Conservation (phyloP, 2,113 vertebrate species). For the Meleagris gallopavo region DNA sequence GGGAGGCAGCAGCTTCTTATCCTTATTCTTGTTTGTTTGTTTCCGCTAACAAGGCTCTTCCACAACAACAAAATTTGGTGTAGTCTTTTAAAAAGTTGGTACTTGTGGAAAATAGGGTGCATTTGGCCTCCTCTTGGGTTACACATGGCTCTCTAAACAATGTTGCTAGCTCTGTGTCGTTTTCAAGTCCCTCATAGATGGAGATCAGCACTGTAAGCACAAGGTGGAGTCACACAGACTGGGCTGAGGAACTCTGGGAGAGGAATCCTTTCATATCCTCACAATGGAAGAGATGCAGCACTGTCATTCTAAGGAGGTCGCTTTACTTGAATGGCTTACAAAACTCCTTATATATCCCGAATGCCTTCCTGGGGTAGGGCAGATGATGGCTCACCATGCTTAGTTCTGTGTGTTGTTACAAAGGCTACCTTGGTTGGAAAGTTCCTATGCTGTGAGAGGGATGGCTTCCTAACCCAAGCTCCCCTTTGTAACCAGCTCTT, state of each 20-base stretch:
- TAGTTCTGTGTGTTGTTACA: not conserved
- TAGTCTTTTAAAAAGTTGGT: not conserved
- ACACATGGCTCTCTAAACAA: not conserved
- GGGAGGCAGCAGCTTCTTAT: accelerated
- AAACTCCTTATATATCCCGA: not conserved
- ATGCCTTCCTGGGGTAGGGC: not conserved
- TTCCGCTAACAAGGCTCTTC: not conserved
- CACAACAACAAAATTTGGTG: not conserved
- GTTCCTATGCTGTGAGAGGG: not conserved
- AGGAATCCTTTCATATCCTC: not conserved
- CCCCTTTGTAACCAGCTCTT: not conserved
- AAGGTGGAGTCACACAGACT: not conserved
- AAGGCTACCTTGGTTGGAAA: not conserved
- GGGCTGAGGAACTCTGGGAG: accelerated
- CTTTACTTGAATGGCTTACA: not conserved
- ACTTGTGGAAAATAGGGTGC: not conserved
- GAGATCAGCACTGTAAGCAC: not conserved
- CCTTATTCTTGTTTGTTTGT: not conserved
- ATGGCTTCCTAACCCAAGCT: not conserved
- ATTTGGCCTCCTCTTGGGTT: not conserved
- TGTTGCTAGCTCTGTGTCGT: not conserved
- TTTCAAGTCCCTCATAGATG: not conserved
- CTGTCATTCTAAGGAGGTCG: not conserved
- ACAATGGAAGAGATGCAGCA: accelerated
- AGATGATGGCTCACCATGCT: not conserved